phyloP scores from a whole-genome alignment of 2,888 invertebrate genomes.

The Thecophora atra region DNA sequence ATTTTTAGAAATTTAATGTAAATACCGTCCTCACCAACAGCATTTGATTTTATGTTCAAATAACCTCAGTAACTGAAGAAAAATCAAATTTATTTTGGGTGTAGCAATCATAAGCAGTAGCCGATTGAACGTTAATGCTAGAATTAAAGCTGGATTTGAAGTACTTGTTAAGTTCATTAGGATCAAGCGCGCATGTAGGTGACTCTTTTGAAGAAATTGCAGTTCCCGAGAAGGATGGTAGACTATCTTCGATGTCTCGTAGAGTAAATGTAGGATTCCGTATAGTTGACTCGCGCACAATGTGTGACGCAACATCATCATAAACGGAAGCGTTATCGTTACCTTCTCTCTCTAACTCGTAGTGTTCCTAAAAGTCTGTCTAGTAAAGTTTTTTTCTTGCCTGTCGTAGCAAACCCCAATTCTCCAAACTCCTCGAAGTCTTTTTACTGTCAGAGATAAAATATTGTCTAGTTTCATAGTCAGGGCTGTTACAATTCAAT shows the following conservation, averaged over 20 bases:
- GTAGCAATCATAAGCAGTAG: no score
- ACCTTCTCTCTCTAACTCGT: slow-evolving; percentile 6
- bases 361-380: slow-evolving; percentile 11
- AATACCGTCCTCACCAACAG: no score
- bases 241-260: slow-evolving; percentile 9
- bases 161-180: no score
- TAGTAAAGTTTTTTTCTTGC: not conserved
- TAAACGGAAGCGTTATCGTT: slow-evolving; percentile 2
- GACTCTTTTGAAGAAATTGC: no score
- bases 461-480: not conserved
- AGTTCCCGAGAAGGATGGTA: slow-evolving; percentile 8
- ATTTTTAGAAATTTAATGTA: no score
- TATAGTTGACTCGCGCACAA: not conserved
- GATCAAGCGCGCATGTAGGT: no score
- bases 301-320: not conserved
- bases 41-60: no score
- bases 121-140: no score
- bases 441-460: not conserved
- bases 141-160: no score
- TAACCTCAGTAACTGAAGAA: no score
- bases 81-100: no score
- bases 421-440: not conserved
- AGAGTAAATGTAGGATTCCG: slow-evolving; percentile 8
- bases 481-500: slow-evolving; percentile 18
- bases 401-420: slow-evolving; percentile 10